phyloP scores from a whole-genome alignment of 2,113 vertebrate species.

The Serinus canaria region DNA sequence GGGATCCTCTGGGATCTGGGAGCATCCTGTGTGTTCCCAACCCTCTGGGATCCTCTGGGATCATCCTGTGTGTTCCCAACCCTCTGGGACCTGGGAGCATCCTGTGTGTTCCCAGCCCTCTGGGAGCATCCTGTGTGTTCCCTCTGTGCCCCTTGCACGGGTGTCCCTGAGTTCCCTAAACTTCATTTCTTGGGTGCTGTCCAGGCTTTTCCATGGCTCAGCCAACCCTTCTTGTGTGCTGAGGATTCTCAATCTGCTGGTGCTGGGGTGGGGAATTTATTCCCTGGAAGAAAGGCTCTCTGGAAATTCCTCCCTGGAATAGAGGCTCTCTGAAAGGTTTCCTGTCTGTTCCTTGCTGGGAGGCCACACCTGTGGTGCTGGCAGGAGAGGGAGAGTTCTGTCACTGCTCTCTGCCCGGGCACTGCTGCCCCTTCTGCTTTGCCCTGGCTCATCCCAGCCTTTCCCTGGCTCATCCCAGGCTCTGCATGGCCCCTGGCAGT shows the following conservation, averaged over 20 bases:
- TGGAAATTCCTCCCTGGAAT: not conserved
- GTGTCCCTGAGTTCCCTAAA: not conserved
- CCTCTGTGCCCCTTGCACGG: not conserved
- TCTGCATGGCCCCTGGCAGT: constrained; percentile 36
- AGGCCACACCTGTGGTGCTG: not conserved
- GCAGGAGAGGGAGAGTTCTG: constrained; percentile 44
- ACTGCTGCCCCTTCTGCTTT: constrained; percentile 5
- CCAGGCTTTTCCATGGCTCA: not conserved
- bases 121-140: not conserved
- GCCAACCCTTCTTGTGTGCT: not conserved
- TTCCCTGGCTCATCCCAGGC: not conserved
- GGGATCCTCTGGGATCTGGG: not conserved
- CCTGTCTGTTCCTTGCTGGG: not conserved
- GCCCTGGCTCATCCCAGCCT: not conserved
- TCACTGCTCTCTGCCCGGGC: constrained; percentile 22
- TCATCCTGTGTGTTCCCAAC: not conserved
- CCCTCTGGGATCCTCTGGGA: not conserved
- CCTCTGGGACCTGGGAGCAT: not conserved
- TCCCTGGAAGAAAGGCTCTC: not conserved
- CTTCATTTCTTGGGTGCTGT: not conserved
- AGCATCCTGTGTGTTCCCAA: not conserved
- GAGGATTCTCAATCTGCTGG: not conserved
- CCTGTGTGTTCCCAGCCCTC: not conserved
- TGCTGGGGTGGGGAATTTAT: not conserved
- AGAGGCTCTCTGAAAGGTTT: not conserved